Percentiles rank a stretch among this genome's conserved stretches.
Evolutionary conservation across 2,888 invertebrate genomes (phyloP).

Genomic region (Calameuta filiformis): DNA sequence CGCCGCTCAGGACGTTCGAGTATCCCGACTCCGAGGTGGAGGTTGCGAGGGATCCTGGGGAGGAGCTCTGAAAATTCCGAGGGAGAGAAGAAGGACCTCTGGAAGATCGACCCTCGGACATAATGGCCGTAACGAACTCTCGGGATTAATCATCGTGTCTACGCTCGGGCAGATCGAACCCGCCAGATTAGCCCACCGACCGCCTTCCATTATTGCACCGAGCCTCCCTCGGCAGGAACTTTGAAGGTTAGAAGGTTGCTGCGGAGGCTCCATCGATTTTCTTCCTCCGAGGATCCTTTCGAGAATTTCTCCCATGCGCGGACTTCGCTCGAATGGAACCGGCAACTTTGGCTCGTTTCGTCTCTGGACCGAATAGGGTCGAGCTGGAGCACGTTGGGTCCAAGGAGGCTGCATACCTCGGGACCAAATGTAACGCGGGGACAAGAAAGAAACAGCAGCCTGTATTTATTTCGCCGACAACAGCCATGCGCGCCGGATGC

Average conservation of each 20-base stretch:
- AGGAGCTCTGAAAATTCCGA: not conserved
- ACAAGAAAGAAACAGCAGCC: not conserved
- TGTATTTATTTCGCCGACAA: slow-evolving; percentile 5
- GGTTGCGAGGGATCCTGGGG: not conserved
- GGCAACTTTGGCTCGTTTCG: too few relatives aligned
- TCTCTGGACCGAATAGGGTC: too few relatives aligned
- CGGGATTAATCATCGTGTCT: slow-evolving; percentile 4
- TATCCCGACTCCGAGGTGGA: not conserved
- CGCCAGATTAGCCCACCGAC: not conserved
- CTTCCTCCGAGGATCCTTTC: too few relatives aligned
- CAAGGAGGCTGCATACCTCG: too few relatives aligned
- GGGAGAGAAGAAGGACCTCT: not conserved
- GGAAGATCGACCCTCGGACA: not conserved
- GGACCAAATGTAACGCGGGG: too few relatives aligned
- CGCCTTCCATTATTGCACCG: too few relatives aligned
- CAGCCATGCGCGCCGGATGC: slow-evolving; percentile 5
- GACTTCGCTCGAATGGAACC: too few relatives aligned
- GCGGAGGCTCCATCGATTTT: too few relatives aligned
- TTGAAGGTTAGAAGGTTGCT: too few relatives aligned
- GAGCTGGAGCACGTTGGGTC: too few relatives aligned
- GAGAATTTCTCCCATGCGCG: too few relatives aligned
- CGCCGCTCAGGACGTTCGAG: not conserved
- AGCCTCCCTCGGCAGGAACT: too few relatives aligned
- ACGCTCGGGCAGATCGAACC: not conserved
- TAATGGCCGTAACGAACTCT: not conserved